Conservation (phyloP, 2,888 invertebrate genomes). For the Formica aserva region DNA sequence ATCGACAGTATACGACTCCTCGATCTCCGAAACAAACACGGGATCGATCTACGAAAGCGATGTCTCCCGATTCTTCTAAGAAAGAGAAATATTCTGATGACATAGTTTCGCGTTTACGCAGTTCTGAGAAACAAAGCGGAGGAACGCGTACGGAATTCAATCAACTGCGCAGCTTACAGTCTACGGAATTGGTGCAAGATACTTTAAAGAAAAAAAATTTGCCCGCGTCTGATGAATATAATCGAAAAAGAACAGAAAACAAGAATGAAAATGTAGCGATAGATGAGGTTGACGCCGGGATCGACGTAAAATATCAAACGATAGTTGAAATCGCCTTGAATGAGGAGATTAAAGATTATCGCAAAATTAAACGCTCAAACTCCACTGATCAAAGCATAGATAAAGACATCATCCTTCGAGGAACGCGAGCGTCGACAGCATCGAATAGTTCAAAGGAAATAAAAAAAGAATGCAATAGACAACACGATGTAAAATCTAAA, state of each 20-base stretch:
- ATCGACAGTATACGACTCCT: background rate
- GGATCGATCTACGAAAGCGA: background rate
- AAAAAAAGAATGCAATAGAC: background rate
- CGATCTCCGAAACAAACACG: background rate
- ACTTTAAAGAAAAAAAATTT: conserved; percentile 39
- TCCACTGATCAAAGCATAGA: background rate
- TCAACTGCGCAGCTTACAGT: conserved; percentile 39
- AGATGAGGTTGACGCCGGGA: conserved; percentile 13
- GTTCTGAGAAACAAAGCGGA: background rate
- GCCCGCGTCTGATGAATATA: background rate
- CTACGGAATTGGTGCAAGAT: conserved; percentile 62
- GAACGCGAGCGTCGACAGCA: background rate
- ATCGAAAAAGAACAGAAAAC: background rate
- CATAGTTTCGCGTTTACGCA: background rate
- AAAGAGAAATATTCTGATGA: conserved; percentile 26
- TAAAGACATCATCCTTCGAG: background rate
- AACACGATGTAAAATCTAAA: background rate
- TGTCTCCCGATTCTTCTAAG: background rate
- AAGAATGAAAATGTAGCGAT: background rate
- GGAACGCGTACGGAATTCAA: background rate
- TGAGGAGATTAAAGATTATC: background rate
- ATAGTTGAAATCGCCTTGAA: background rate
- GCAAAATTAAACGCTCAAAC: background rate
- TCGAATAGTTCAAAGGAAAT: conserved; percentile 2
- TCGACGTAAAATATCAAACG: conserved; percentile 6